Base-by-base conservation (phyloP, 2,888 invertebrate genomes). In the Pocota personata region DNA sequence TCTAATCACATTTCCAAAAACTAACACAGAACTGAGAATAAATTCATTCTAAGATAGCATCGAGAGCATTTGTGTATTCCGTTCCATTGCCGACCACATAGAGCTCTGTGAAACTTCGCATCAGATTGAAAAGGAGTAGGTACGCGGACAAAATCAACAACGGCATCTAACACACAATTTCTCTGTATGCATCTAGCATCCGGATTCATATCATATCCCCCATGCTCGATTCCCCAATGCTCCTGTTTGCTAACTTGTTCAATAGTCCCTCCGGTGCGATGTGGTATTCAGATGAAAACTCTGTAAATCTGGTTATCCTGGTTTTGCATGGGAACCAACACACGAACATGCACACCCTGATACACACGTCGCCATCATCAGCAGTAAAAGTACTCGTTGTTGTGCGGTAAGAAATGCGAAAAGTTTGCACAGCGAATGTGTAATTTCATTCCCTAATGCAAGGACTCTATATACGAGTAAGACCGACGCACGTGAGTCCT, bases 401-500 rank as follows among this genome's bases (percentile, higher is more conserved):
- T 86, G 76, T 86, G 86, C 58, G 86, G 86, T 86, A 86, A 86
- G 86, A 82, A 86, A 86, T 86, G 86, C 76, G 86, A 86, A 86
- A 86, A 86, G 86, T 86, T 86, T 86, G 86, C 86, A 86, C 86
- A 82, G 67, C 86, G 86, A 86, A 86, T 86, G 77, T 86, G 86
- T 86, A 86, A 86, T 86, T 86, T 86, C 72, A 50, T 67, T 66
- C 66, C 67, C 50, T 69, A 75, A 76, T 80, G 48, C 86, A 52
- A 72, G 71, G 67, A 82, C 86, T 40, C 66, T 43, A 24, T 32
- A 40, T 48, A n/a, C 24, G n/a, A n/a, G 37, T 52, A 48, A 14
- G 46, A 77, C 50, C 66, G 50, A 79, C 80, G 72, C 86, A 86
- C 86, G 86, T 86, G 86, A 77, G 76, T 82, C 67, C 72, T 72